Evolutionary conservation across 2,797 vertebrate genomes (phyloP).

Genomic region (Champsocephalus gunnari): DNA sequence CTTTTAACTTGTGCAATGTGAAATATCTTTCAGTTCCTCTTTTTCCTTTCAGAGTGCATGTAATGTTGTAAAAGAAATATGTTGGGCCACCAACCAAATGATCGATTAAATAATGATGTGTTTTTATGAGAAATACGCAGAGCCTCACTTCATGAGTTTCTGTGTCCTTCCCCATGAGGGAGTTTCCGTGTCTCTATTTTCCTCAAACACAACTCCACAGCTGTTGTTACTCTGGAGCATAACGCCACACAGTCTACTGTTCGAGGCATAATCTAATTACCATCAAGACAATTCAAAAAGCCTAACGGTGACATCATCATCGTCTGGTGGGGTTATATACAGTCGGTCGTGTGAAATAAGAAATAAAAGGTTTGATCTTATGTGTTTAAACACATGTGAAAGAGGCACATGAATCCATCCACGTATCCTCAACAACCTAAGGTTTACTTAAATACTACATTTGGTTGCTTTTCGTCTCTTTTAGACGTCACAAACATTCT

Average conservation of each 20-base stretch:
- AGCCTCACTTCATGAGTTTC: not conserved
- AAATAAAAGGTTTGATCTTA: not conserved
- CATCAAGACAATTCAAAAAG: not conserved
- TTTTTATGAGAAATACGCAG: not conserved
- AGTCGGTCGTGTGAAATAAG: not conserved
- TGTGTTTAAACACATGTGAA: no score
- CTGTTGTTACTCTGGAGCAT: not conserved
- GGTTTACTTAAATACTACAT: not conserved
- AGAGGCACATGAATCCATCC: not conserved
- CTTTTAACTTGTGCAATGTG: not conserved
- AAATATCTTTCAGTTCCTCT: not conserved
- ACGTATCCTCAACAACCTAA: not conserved
- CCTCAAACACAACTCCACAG: not conserved
- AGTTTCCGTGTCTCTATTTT: not conserved
- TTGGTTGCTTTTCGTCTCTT: not conserved
- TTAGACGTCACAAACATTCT: not conserved
- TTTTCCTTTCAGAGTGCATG: not conserved
- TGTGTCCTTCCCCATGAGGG: slow-evolving; percentile 6
- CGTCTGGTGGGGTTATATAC: slow-evolving; percentile 6
- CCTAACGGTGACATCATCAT: not conserved
- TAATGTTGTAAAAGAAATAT: no score
- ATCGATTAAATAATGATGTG: not conserved
- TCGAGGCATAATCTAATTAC: slow-evolving; percentile 29
- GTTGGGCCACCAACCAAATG: not conserved
- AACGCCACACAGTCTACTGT: not conserved